Conservation (phyloP, 2,113 vertebrate species). For the Aegotheles bennettii region DNA sequence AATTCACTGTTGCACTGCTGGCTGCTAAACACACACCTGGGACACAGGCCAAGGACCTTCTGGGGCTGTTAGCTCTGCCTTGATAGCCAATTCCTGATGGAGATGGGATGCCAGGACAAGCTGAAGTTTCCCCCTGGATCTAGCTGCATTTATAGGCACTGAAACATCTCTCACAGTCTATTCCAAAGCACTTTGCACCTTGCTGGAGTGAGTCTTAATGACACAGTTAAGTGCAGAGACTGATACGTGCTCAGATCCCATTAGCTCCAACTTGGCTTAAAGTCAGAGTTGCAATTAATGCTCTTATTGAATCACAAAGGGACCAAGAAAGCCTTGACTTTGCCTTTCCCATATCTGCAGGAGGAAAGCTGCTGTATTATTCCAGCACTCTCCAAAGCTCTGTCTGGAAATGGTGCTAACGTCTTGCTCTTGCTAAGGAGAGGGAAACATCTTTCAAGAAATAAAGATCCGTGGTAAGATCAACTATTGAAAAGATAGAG, state of each 20-base stretch:
- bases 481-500: not conserved
- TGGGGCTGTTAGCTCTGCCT: not conserved
- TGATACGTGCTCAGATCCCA: not conserved
- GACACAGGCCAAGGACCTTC: not conserved
- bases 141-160: not conserved
- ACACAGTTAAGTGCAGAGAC: not conserved
- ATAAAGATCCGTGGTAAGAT: not conserved
- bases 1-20: not conserved
- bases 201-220: not conserved
- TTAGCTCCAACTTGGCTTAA: not conserved
- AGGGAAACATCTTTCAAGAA: not conserved
- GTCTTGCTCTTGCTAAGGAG: not conserved
- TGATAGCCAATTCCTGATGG: not conserved
- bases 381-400: not conserved
- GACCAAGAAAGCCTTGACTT: not conserved
- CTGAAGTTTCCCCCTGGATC: not conserved
- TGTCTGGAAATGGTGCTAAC: not conserved
- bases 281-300: not conserved
- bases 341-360: not conserved
- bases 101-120: not conserved
- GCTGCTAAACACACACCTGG: not conserved
- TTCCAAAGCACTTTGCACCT: not conserved
- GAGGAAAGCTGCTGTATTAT: not conserved
- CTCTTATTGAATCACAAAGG: not conserved
- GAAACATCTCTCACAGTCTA: not conserved